Percentiles rank a stretch among this genome's conserved stretches.
phyloP scores from a whole-genome alignment of 2,888 invertebrate species.

The Agapetus fuscipes region DNA sequence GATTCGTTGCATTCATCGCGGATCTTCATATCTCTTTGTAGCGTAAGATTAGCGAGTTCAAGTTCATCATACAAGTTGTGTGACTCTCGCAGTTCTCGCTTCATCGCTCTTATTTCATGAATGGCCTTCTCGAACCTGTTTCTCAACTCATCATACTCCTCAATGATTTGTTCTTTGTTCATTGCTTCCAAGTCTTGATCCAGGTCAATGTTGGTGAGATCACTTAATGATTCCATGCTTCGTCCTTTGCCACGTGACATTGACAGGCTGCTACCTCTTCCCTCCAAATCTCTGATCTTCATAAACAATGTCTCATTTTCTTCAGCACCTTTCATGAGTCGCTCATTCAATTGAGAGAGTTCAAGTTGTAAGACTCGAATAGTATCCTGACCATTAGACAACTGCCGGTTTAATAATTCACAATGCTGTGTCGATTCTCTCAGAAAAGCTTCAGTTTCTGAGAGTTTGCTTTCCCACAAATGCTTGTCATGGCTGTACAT shows the following conservation, averaged over 20 bases:
- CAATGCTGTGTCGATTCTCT: conserved; percentile 60
- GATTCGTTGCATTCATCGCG: conserved; percentile 56
- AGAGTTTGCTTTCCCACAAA: conserved; percentile 54
- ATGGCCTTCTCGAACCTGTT: conserved; percentile 74
- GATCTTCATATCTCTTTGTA: conserved; percentile 61
- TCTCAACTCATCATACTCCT: conserved; percentile 69
- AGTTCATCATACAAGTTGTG: conserved; percentile 71
- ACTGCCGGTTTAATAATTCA: conserved; percentile 53
- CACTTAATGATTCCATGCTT: conserved; percentile 70
- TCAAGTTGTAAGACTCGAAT: conserved; percentile 61
- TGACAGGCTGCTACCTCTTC: conserved; percentile 41
- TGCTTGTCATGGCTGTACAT: conserved; percentile 55
- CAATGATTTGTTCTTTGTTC: conserved; percentile 67
- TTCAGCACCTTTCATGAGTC: conserved; percentile 58
- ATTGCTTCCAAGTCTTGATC: conserved; percentile 64
- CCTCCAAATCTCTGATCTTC: conserved; percentile 64
- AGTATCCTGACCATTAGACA: conserved; percentile 53
- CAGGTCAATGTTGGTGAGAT: conserved; percentile 69
- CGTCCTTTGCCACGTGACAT: conserved; percentile 49
- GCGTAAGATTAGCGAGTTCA: conserved; percentile 66
- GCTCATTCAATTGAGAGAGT: conserved; percentile 55
- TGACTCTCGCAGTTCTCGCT: conserved; percentile 68
- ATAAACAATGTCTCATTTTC: conserved; percentile 68
- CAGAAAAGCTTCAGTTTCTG: conserved; percentile 57
- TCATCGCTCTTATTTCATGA: conserved; percentile 73